phyloP scores from a whole-genome alignment of 1,140 invertebrate species.

The Pseudomyrmex gracilis region DNA sequence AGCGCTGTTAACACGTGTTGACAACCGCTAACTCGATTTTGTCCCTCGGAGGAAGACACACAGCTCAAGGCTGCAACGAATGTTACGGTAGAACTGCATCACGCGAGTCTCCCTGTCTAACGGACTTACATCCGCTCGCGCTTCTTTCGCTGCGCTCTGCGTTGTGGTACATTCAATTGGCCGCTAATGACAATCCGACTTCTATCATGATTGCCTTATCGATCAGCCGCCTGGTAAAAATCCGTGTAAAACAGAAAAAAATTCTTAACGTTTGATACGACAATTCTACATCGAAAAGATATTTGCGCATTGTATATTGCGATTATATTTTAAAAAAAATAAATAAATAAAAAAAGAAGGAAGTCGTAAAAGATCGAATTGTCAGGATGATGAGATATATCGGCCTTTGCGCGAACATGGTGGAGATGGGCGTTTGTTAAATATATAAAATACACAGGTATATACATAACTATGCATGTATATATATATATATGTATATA shows the following conservation, averaged over 20 bases:
- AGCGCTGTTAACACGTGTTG: constrained; percentile 6
- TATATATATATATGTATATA: constrained; percentile 62
- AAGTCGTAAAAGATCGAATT: not conserved
- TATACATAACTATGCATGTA: constrained; percentile 66
- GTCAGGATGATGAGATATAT: not conserved
- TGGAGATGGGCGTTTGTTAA: not conserved
- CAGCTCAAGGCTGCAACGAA: not conserved
- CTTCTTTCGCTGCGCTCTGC: constrained; percentile 33
- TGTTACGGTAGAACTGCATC: constrained; percentile 36
- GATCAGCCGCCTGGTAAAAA: constrained; percentile 31
- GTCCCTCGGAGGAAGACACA: not conserved
- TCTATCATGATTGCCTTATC: constrained; percentile 39
- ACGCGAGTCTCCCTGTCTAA: constrained; percentile 12
- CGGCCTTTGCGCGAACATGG: constrained; percentile 34
- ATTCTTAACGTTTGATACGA: not conserved
- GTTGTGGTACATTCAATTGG: constrained; percentile 39
- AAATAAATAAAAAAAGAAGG: not conserved
- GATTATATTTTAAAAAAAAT: not conserved
- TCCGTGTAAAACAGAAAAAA: not conserved
- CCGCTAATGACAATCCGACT: constrained; percentile 47
- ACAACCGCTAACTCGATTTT: constrained; percentile 17
- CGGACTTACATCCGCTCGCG: constrained; percentile 51
- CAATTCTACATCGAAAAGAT: not conserved
- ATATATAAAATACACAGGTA: constrained; percentile 62
- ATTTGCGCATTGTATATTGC: not conserved